Evolutionary conservation across 2,888 invertebrate species (phyloP).

Genomic region (Drosophila kokeensis): DNA sequence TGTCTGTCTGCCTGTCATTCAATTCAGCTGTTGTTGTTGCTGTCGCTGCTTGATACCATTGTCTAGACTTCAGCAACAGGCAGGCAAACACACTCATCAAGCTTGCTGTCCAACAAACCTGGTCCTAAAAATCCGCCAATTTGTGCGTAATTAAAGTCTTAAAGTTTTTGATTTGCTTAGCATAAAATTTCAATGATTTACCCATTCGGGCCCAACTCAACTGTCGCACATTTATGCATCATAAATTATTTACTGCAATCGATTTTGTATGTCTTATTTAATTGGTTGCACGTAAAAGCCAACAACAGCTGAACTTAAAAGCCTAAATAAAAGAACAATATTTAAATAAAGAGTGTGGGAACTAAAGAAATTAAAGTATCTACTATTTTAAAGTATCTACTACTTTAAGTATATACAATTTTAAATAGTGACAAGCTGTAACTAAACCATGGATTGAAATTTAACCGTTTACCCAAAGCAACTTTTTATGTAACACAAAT

Average conservation of each 20-base stretch:
- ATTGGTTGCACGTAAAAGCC: constrained; percentile 51
- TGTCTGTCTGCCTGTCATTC: constrained; percentile 39
- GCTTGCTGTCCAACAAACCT: constrained; percentile 1
- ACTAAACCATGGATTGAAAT: background rate
- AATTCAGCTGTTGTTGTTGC: constrained; percentile 12
- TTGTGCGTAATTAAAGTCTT: constrained; percentile 69
- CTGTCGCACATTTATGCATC: constrained; percentile 61
- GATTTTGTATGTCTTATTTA: constrained; percentile 32
- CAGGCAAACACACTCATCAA: constrained; percentile 16
- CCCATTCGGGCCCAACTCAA: constrained; percentile 45
- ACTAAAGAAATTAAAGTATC: background rate
- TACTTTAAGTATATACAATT: background rate
- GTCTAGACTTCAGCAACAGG: constrained; percentile 64
- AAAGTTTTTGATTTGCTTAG: constrained; percentile 64
- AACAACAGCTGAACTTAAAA: constrained; percentile 12
- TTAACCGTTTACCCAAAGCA: too few species aligned
- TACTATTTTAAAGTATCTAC: background rate
- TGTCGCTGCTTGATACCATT: constrained; percentile 28
- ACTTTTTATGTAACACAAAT: background rate
- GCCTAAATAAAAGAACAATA: background rate
- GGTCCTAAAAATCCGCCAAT: constrained; percentile 42
- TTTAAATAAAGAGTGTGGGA: background rate
- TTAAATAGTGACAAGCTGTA: background rate
- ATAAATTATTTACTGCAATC: constrained; percentile 61
- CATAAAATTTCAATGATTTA: constrained; percentile 60